Base-by-base conservation (phyloP, 2,797 vertebrate species). In the Erpetoichthys calabaricus region DNA sequence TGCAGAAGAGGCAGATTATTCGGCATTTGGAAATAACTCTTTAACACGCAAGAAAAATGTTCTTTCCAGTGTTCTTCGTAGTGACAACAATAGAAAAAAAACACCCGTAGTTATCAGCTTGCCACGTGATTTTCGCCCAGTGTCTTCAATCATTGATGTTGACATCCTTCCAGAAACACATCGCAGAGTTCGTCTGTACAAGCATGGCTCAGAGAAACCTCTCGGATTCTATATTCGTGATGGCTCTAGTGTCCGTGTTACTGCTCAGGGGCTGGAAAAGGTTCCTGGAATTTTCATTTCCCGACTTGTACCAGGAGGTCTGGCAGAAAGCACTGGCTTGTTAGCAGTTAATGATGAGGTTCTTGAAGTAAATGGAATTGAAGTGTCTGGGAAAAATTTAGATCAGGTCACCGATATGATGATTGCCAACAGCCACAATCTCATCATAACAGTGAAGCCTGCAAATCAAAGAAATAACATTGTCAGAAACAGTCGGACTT, bases 321-420 rank as follows among this genome's bases (percentile, higher is more conserved):
- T 98, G 68, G 95, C 94, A 0, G 92, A 98, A 64, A 92, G 94
- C 83, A 98, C 94, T 0, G 95, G 95, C 25, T 80, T 98, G 10
- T 70, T 98, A 57, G 95, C 95, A 0, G 95, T 98, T 10, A 98
- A 98, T 0, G 95, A 98, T 1, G 95, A 98, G 71, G 95, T 98
- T 4, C 76, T 98, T 63, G 95, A 98, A 71, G 95, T 98, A 7
- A 97, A 98, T 0, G 93, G 94, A 10, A 98, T 98, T 3, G 95
- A 97, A 70, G 95, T 98, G 68, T 90, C 83, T 0, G 92, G 92
- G 1, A 98, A 97, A 63, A 94, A 90, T 54, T 86, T 98, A 5
- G 95, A 98, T 77, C 95, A 98, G 63, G 95, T 97, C 59, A 97
- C 94, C 0, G 95, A 98, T 77, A 98, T 98, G 95, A 98, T 98